A percentile compares a stretch with the other conserved stretches of the same genome.
phyloP scores from a whole-genome alignment of 2,797 vertebrate genomes.

The Xenops minutus region DNA sequence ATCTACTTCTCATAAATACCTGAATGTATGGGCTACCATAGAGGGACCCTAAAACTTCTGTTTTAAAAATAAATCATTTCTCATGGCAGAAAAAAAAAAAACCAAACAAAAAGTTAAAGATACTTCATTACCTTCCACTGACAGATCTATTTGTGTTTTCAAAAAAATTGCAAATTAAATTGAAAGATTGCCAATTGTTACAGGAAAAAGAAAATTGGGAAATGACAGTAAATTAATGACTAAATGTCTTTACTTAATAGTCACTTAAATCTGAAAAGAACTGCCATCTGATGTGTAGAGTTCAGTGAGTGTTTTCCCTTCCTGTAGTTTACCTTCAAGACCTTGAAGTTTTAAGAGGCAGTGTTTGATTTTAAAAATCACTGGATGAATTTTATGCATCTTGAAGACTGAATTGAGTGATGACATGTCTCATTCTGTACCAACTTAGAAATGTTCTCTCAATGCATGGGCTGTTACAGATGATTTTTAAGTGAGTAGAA shows the following conservation, averaged over 20 bases:
- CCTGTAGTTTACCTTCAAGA: neutral
- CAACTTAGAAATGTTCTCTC: neutral
- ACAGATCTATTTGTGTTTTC: neutral
- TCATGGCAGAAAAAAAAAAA: neutral
- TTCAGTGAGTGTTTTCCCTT: neutral
- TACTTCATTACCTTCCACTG: neutral
- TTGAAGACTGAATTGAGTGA: neutral
- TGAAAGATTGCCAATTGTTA: neutral
- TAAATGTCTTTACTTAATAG: neutral
- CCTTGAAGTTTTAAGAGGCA: neutral
- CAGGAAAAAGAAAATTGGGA: no score
- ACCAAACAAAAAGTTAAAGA: no score
- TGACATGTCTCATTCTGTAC: neutral
- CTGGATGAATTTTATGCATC: neutral
- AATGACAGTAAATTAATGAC: neutral
- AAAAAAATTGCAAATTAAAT: neutral
- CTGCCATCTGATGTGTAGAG: neutral
- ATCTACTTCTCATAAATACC: neutral
- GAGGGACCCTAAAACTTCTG: neutral
- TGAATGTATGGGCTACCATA: neutral
- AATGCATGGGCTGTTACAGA: neutral
- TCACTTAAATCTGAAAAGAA: neutral
- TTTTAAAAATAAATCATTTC: neutral
- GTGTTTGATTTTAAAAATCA: neutral
- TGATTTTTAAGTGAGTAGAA: conserved; percentile 33